These are phyloP conservation scores for Balaenoptera acutorostrata DNA, from an alignment of 2,113 vertebrate genomes.

Conservation along the genomic window DNA sequence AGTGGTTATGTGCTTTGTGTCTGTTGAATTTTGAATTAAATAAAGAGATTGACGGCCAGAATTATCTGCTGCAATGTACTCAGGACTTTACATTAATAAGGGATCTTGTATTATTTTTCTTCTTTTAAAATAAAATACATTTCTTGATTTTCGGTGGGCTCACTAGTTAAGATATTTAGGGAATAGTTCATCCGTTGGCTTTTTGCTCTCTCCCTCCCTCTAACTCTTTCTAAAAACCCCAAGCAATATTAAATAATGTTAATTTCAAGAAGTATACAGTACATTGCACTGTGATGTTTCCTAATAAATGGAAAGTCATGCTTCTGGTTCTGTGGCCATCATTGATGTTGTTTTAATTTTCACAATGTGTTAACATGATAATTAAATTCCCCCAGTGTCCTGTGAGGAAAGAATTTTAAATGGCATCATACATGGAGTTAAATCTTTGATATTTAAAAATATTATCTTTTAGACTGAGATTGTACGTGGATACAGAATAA, in stretches of 20 bases:
- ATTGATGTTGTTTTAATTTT: conserved; percentile 50
- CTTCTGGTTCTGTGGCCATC: conserved; percentile 9
- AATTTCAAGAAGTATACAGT: background rate
- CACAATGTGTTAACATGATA: conserved; percentile 34
- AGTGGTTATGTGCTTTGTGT: conserved; percentile 47
- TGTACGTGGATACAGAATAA: conserved; percentile 45
- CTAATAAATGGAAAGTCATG: conserved; percentile 14
- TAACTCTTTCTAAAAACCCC: background rate
- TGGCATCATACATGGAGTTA: background rate
- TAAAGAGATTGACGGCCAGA: conserved; percentile 29
- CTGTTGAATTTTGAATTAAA: conserved; percentile 49
- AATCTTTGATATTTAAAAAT: conserved; percentile 3
- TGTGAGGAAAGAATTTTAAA: conserved; percentile 52
- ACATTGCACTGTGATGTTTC: background rate
- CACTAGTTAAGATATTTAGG: background rate
- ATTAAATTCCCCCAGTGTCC: conserved; percentile 38
- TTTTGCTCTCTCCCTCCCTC: background rate
- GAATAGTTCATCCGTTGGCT: background rate
- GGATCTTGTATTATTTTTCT: background rate
- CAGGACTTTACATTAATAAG: background rate
- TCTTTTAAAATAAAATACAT: background rate
- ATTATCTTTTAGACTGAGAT: conserved; percentile 13
- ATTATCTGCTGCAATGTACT: background rate
- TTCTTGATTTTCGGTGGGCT: background rate
- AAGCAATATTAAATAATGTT: background rate